Evolutionary conservation across 2,888 invertebrate species (phyloP), one percentile per base, ranked within the genome.

Genomic region (Automeris io): DNA sequence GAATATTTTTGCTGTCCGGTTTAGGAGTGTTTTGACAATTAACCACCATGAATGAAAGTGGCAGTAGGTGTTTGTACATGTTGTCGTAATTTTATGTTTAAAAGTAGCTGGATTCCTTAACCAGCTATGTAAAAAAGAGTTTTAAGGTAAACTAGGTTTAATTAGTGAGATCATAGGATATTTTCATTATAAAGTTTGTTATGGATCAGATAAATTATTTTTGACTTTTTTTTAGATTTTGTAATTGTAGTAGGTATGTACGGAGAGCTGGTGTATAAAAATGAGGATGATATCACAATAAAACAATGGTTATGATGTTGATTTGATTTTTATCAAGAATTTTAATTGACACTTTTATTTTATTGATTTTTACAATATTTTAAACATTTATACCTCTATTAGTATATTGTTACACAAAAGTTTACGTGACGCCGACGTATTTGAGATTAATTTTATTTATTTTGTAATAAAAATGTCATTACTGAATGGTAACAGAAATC

Each of bases 81-180:
- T 21, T 12, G 29, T 16, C 22, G 18, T 31, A 22, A 31, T 31
- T 22, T 18, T 35, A 31, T 37, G 16, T 31, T 18, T 31, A 61
- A 57, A 56, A 53, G 54, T 55, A 55, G 49, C 50, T 45, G 57
- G 51, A 55, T 33, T 56, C 38, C 23, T 24, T 41, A 45, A 45
- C 66, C 55, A 51, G 51, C 47, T 39, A 53, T 41, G 52, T 54
- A 59, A 64, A 60, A 61, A 62, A 61, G 67, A 61, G 61, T 67
- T 67, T 57, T 78, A 72, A 73, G 67, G 62, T 79, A 80, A n/a
- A 77, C 65, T 80, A 79, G 76, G 72, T 53, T 54, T 71, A 67
- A 71, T 73, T 71, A 78, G 74, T 66, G 66, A 61, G 63, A 63
- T 63, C 63, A 67, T 74, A 68, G 61, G 65, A 56, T 63, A 61